These are phyloP conservation scores for Sphaeridia pumilis DNA, from an alignment of 2,888 invertebrate species.

Conservation along the genomic window DNA sequence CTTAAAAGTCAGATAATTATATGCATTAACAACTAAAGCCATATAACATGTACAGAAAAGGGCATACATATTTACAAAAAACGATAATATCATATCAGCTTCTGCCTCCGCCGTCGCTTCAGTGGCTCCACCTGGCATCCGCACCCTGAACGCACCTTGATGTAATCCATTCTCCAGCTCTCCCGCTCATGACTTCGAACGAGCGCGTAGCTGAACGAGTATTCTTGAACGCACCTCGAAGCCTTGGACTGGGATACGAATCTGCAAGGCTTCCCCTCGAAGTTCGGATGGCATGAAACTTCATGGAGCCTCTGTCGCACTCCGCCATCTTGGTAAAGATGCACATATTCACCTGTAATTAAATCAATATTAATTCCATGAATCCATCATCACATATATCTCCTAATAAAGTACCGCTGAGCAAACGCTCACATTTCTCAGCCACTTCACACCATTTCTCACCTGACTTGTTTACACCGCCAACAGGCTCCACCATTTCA, in stretches of 20 bases:
- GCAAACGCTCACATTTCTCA: not conserved
- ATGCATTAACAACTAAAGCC: no score
- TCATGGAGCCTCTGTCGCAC: slow-evolving; percentile 32
- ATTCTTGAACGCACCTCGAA: slow-evolving; percentile 30
- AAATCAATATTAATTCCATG: slow-evolving; percentile 1
- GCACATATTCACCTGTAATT: slow-evolving; percentile 29
- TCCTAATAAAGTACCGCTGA: not conserved
- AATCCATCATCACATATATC: not conserved
- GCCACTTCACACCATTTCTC: not conserved
- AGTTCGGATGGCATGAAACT: slow-evolving; percentile 24
- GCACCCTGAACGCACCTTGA: slow-evolving; percentile 31
- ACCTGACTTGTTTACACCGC: slow-evolving; percentile 31
- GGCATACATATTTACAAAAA: no score
- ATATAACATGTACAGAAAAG: no score
- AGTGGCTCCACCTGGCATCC: slow-evolving; percentile 24
- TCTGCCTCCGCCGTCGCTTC: slow-evolving; percentile 4
- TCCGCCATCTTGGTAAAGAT: slow-evolving; percentile 28
- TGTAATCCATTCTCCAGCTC: slow-evolving; percentile 31
- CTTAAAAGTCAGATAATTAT: no score
- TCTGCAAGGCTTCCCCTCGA: slow-evolving; percentile 25
- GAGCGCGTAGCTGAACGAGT: slow-evolving; percentile 31
- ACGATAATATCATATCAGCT: no score
- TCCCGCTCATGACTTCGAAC: slow-evolving; percentile 14
- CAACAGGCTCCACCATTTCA: slow-evolving; percentile 28
- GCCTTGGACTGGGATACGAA: slow-evolving; percentile 23